Base-by-base conservation (phyloP, 2,113 vertebrate genomes). In the Eonycteris spelaea region DNA sequence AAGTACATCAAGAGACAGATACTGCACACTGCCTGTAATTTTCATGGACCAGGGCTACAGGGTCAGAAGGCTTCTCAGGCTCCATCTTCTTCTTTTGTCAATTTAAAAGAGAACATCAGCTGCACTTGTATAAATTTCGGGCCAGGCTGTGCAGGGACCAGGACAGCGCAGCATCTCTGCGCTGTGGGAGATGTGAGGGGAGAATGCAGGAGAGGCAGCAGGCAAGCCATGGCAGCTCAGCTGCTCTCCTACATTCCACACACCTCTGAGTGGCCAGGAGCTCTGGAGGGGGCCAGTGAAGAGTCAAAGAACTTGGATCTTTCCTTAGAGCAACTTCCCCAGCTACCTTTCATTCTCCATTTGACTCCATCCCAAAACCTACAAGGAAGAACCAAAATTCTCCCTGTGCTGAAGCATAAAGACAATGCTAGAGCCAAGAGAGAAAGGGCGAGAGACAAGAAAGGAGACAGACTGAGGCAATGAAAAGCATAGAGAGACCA, bases 51-150 rank as follows among this genome's bases (percentile, higher is more conserved):
- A 73, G 97, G 98, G 97, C 98, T 98, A 95, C 0, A 2, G 95
- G 98, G 98, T 98, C 98, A 98, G 95, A 98, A 97, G 98, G 97
- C 97, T 98, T 98, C 97, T 95, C 55, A 3, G 96, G 85, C 98
- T 98, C 98, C 45, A 14, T 96, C 98, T 97, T 98, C 98, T 96
- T 97, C 98, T 97, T 98, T 98, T 98, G 98, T 98, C 98, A 97
- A 77, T 98, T 98, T 98, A 98, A 98, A 98, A 98, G 94, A 96
- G 98, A 98, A 98, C 98, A 98, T 97, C 75, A 5, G 96, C 96
- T 98, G 95, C 24, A 95, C 98, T 97, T 98, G 98, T 98, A 97
- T 98, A 98, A 98, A 98, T 98, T 97, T 98, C 84, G 0, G 86
- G 96, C 77, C 65, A 88, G 95, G 83, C 97, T 97, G 90, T 40